phyloP scores from a whole-genome alignment of 2,888 invertebrate species.

The Poecilobothrus nobilitatus region DNA sequence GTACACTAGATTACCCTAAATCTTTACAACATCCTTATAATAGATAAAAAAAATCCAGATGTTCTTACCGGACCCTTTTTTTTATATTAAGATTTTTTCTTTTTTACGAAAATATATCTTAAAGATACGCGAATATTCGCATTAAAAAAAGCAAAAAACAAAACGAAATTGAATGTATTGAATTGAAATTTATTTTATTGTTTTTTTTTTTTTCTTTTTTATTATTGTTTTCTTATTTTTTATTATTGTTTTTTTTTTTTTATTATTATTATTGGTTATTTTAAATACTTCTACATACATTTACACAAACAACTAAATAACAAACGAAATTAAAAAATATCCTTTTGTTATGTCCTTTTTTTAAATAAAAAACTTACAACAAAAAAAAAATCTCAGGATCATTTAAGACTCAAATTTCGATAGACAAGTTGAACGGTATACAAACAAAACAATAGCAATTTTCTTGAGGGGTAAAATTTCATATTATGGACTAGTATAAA shows the following conservation, averaged over 20 bases:
- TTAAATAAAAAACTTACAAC: no score
- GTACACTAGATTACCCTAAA: not conserved
- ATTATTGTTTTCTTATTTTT: no score
- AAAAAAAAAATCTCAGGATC: no score
- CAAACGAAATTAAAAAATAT: not conserved
- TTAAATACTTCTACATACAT: no score
- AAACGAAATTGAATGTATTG: no score
- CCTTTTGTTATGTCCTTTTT: not conserved
- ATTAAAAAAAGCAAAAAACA: not conserved
- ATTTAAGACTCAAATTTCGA: no score
- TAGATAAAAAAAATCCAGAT: not conserved
- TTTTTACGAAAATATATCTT: not conserved
- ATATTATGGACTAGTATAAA: not conserved
- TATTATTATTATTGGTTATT: no score
- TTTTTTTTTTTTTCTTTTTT: no score
- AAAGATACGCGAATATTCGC: constrained; percentile 1
- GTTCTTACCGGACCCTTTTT: constrained; percentile 1
- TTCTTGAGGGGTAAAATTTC: not conserved
- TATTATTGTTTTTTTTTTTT: no score
- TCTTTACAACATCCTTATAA: not conserved
- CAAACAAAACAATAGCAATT: not conserved
- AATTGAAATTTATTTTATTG: no score
- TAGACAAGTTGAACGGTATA: no score
- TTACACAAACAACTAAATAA: not conserved
- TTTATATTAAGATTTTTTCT: not conserved